These are phyloP conservation scores for Drosophila nr. fundita DNA, from an alignment of 2,888 invertebrate genomes.

Conservation along the genomic window DNA sequence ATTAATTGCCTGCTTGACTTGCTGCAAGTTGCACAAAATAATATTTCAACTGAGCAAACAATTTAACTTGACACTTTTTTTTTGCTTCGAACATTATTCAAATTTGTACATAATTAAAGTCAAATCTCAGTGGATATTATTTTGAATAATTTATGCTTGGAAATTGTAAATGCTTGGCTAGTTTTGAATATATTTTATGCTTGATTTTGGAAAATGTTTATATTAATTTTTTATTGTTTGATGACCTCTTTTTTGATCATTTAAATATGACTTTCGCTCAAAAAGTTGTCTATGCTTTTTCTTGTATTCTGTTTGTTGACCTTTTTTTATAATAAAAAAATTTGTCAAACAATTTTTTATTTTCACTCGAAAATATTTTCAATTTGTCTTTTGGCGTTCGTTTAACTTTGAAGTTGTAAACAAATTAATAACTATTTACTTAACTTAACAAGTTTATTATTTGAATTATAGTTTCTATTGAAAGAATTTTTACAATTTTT, in stretches of 20 bases:
- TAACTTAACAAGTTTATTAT: neutral
- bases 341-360: no score
- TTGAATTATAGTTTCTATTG: neutral
- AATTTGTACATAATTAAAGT: neutral
- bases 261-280: neutral
- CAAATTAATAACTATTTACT: neutral
- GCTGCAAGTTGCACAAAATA: slow-evolving; percentile 24
- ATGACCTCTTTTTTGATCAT: neutral
- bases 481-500: neutral
- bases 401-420: neutral
- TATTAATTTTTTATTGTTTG: neutral
- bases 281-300: no score
- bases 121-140: neutral
- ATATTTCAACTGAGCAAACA: slow-evolving; percentile 7
- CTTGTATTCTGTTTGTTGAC: neutral
- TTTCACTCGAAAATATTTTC: no score
- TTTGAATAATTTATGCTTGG: neutral
- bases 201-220: neutral
- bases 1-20: slow-evolving; percentile 26
- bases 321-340: neutral
- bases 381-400: neutral
- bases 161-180: neutral
- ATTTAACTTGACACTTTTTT: neutral
- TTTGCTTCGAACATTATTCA: neutral
- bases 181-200: neutral